Evolutionary conservation across 1,140 invertebrate species (phyloP), one percentile per base, ranked within the genome.

Genomic region (Apis cerana): DNA sequence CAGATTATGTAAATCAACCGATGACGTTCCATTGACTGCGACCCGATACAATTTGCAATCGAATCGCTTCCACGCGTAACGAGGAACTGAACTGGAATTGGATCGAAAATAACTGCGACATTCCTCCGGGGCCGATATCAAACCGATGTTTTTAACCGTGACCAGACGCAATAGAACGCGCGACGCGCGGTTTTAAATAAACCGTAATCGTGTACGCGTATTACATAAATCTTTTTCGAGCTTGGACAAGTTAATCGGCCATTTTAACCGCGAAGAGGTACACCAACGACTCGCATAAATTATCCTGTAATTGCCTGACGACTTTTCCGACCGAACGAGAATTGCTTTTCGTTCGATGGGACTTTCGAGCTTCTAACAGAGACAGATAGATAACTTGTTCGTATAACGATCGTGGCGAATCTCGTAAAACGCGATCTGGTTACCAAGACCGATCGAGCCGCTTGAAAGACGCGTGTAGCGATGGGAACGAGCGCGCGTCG

Each of bases 41-140:
- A 54, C 80, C 50, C 74, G 80, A 78, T 82, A 77, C 58, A 78
- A 82, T 82, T 78, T 56, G 81, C 67, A 82, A 65, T 82, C 65
- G 80, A 50, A 70, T 69, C 81, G 81, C 17, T 70, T 78, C 33
- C 52, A 52, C 58, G 71, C 59, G 75, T 70, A 82, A 78, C 81
- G 75, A 82, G 75, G 68, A 78, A 82, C 75, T 82, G 67, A 67
- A 82, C 62, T 77, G 67, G 67, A 70, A 77, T 75, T 71, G 59
- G 68, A 70, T 82, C 75, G 81, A 82, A 82, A 82, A 82, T 82
- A 82, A 82, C 81, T 27, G 23, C 75, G 81, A 33, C 75, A 82
- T 82, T 82, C 81, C 81, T 48, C 9, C 19, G 75, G 19, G 54
- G 52, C 64, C 43, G 54, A 69, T 77, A 82, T 77, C 65, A 27